Evolutionary conservation across 2,888 invertebrate genomes (phyloP).

Genomic region (Barypeithes pellucidus): DNA sequence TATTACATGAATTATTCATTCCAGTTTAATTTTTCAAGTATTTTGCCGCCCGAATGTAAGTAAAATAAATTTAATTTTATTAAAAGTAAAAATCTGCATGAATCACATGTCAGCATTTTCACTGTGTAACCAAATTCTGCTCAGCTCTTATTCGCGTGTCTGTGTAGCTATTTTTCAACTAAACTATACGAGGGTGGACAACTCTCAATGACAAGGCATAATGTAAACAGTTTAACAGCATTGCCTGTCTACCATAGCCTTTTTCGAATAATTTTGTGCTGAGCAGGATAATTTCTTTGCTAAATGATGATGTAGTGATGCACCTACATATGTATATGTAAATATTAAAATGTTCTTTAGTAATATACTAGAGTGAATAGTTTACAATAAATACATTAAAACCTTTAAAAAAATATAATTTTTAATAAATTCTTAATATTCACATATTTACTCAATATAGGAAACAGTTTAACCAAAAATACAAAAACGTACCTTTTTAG

Average conservation of each 20-base stretch:
- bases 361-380: no score
- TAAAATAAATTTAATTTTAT: not conserved
- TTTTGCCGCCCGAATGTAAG: not conserved
- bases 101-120: not conserved
- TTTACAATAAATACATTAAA: no score
- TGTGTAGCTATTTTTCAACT: slow-evolving; percentile 14
- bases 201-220: not conserved
- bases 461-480: no score
- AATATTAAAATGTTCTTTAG: not conserved
- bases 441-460: no score
- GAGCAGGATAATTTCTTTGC: slow-evolving; percentile 1
- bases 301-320: no score
- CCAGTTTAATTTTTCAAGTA: not conserved
- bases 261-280: slow-evolving; percentile 2
- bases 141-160: slow-evolving; percentile 6
- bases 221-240: slow-evolving; percentile 3
- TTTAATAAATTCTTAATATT: no score
- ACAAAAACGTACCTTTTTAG: no score
- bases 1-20: not conserved
- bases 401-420: no score
- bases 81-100: slow-evolving; percentile 1
- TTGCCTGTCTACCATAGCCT: not conserved
- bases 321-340: no score
- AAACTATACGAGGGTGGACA: slow-evolving; percentile 15
- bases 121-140: not conserved